Percentiles rank a stretch among this genome's conserved stretches.
Conservation (phyloP, 2,888 invertebrate species). For the Trimorus sp. region DNA sequence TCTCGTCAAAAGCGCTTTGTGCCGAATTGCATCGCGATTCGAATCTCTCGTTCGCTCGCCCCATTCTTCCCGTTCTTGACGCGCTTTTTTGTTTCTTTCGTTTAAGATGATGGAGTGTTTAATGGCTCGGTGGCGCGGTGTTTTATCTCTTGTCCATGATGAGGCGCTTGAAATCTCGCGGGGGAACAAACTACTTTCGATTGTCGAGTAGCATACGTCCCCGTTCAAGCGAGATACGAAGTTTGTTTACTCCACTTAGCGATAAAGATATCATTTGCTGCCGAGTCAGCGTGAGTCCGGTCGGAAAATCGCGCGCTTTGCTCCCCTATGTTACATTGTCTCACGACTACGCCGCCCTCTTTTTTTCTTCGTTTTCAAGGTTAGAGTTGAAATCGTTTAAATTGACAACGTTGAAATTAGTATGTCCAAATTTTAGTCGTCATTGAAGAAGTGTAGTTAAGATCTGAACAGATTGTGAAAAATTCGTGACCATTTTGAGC, state of each 20-base stretch:
- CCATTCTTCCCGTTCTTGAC: not conserved
- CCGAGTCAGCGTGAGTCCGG: conserved; percentile 72
- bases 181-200: conserved; percentile 63
- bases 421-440: too few species aligned
- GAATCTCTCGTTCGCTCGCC: too few species aligned
- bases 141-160: conserved; percentile 55
- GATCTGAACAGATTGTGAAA: too few species aligned
- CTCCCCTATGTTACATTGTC: conserved; percentile 36
- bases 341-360: conserved; percentile 26
- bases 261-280: conserved; percentile 73
- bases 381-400: too few species aligned
- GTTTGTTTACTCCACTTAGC: conserved; percentile 75
- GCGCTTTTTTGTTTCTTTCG: not conserved
- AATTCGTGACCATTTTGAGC: too few species aligned
- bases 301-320: conserved; percentile 60
- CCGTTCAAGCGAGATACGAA: conserved; percentile 66
- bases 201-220: conserved; percentile 61
- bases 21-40: not conserved
- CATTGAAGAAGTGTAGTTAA: too few species aligned
- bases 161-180: conserved; percentile 47
- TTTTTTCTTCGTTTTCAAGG: not conserved
- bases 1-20: conserved; percentile 11
- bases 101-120: conserved; percentile 28
- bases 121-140: conserved; percentile 18
- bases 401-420: too few species aligned